Evolutionary conservation across 2,797 vertebrate genomes (phyloP).

Genomic region (Phataginus tetradactyla): DNA sequence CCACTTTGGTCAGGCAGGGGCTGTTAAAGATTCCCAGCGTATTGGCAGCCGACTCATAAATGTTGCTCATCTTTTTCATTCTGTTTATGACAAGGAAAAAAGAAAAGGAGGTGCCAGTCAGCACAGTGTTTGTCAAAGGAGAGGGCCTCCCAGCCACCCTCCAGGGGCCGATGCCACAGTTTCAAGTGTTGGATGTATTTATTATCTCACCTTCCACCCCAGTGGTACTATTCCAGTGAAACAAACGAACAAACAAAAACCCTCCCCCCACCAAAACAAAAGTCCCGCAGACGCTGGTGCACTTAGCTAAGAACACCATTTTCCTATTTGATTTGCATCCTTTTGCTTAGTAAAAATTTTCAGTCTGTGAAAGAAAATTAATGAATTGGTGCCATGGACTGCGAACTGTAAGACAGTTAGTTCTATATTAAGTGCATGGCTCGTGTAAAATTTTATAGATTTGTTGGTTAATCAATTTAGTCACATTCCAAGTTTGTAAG

Average conservation of each 20-base stretch:
- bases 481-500: neutral
- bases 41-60: slow-evolving; percentile 98
- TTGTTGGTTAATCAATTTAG: slow-evolving; percentile 3
- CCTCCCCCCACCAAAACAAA: neutral
- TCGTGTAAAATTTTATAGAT: slow-evolving; percentile 13
- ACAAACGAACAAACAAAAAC: neutral
- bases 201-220: slow-evolving; percentile 7
- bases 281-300: neutral
- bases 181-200: slow-evolving; percentile 56
- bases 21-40: slow-evolving; percentile 99
- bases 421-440: neutral
- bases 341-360: slow-evolving; percentile 56
- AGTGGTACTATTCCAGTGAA: neutral
- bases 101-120: slow-evolving; percentile 41
- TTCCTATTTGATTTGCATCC: slow-evolving; percentile 40
- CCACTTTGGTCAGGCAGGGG: slow-evolving; percentile 98
- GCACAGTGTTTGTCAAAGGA: neutral
- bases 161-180: neutral
- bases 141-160: neutral
- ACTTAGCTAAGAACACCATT: slow-evolving; percentile 34
- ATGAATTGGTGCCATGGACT: slow-evolving; percentile 55
- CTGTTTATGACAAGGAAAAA: slow-evolving; percentile 77
- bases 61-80: slow-evolving; percentile 97
- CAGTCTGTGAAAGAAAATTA: slow-evolving; percentile 61
- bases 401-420: slow-evolving; percentile 29